Conservation (phyloP, 1,140 invertebrate genomes). For the Colletes latitarsis region DNA sequence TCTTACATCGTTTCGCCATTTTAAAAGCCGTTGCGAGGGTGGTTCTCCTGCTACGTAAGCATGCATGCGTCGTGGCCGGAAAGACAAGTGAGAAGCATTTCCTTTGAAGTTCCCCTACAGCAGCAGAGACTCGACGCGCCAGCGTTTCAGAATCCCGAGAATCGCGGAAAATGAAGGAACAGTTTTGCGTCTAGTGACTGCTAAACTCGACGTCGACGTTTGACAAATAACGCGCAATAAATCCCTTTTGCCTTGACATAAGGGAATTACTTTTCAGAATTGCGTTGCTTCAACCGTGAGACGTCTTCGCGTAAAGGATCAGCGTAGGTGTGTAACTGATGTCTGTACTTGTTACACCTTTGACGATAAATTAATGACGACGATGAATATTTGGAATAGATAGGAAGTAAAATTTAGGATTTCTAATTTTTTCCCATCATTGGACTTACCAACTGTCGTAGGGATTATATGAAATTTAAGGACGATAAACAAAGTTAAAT, state of each 20-base stretch:
- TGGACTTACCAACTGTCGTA: no score
- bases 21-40: neutral
- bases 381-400: no score
- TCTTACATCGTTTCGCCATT: neutral
- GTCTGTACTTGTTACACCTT: no score
- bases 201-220: neutral
- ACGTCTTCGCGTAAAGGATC: no score
- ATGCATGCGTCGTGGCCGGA: neutral
- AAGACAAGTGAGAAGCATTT: neutral
- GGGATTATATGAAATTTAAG: no score
- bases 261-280: neutral
- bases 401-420: no score
- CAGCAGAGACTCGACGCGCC: no score
- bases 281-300: neutral
- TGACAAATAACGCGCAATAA: neutral
- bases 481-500: no score
- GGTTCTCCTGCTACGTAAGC: neutral
- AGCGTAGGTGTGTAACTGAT: no score
- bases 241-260: neutral
- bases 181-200: neutral
- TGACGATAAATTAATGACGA: no score
- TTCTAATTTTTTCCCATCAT: no score
- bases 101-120: neutral
- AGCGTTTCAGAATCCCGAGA: neutral
- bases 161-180: neutral